Base-by-base conservation (phyloP, 2,888 invertebrate species). In the Sarcophaga rosellei region DNA sequence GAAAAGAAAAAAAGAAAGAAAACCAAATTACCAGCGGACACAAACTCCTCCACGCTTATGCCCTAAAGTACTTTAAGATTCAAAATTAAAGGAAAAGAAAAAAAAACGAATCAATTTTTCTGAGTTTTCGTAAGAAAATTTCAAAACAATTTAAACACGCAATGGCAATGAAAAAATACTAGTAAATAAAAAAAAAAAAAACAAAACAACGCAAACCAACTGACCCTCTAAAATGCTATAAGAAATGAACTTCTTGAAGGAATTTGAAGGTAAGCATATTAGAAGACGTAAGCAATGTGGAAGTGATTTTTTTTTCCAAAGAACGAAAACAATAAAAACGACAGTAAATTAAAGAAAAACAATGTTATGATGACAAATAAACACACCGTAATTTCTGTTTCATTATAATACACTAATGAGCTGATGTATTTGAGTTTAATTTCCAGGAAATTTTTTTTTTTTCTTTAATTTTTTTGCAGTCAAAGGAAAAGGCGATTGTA, bases 291-390 rank as follows among this genome's bases (percentile, higher is more conserved):
- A n/a, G n/a, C 21, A 4, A 5, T 63, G 25, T 25, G 23, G 59
- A 66, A 69, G 23, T 20, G 75, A 20, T 70, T 8, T 35, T 35
- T 47, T 23, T 69, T 76, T n/a, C 44, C 10, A 8, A 35, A 2
- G 10, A 63, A 63, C 25, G 10, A 10, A 35, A 35, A 35, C 10
- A 35, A 8, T 8, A 35, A 35, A 70, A 75, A 79, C 75, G 59
- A 77, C 20, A 62, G 8, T 15, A 66, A 82, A 81, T 79, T 47
- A 78, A 85, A 82, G 74, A 75, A 85, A 63, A 81, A 81, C 53
- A 66, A 65, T 20, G 23, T 53, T 66, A 70, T 75, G 74, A 70
- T 81, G 78, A 82, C 81, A 85, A 82, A 85, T 81, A 85, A 85
- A 81, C 35, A 81, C 35, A 35, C 25, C 3, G 44, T 66, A 82